Conservation (phyloP, 2,797 vertebrate species). For the Smutsia temminckii region DNA sequence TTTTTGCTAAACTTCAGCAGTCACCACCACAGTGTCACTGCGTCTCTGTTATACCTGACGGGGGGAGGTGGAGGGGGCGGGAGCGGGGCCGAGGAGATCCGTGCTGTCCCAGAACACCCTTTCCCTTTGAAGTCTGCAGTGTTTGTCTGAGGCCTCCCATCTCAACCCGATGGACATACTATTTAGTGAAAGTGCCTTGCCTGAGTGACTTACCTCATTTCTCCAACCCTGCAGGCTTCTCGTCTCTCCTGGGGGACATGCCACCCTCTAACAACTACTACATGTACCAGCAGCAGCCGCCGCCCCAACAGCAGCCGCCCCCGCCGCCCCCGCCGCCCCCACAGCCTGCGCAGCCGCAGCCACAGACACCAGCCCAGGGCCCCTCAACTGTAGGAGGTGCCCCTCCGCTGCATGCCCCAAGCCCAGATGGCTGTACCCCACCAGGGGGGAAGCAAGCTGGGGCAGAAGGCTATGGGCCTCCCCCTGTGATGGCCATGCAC, state of each 20-base stretch:
- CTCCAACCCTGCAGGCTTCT: conserved; percentile 81
- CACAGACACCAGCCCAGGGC: conserved; percentile 70
- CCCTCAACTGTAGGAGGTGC: conserved; percentile 82
- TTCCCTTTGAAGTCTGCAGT: neutral
- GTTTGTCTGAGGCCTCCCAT: neutral
- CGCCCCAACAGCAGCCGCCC: conserved; percentile 56
- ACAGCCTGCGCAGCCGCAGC: conserved; percentile 68
- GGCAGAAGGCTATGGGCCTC: conserved; percentile 83
- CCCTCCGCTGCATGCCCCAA: conserved; percentile 84
- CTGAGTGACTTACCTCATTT: neutral
- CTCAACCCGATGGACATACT: neutral
- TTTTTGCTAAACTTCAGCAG: neutral
- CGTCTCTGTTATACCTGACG: neutral
- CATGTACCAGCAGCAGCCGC: conserved; percentile 87
- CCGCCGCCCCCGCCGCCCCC: conserved; percentile 34
- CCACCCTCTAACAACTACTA: conserved; percentile 88
- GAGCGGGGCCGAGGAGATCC: neutral
- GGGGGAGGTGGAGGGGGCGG: neutral
- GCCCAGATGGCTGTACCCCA: conserved; percentile 84
- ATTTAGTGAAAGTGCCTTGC: neutral
- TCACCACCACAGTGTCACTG: neutral
- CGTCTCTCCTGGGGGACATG: conserved; percentile 88
- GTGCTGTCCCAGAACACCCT: neutral
- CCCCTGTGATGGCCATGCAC: conserved; percentile 86
- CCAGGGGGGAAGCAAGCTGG: conserved; percentile 83